Evolutionary conservation across 2,113 vertebrate species (phyloP).

Genomic region (Sorex araneus): DNA sequence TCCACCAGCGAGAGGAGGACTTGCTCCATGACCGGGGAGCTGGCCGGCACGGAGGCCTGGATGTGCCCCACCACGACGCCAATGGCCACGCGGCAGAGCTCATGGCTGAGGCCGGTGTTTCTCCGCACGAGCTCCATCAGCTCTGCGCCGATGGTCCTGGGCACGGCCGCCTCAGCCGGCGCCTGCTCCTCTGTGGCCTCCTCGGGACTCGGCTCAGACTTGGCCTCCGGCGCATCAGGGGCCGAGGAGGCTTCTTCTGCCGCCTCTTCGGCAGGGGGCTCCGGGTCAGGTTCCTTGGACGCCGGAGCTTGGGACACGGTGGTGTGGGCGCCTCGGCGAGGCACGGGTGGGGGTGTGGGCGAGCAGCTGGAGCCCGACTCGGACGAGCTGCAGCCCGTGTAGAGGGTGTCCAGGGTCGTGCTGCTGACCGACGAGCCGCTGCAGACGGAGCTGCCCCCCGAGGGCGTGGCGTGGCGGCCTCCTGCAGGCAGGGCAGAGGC

Average conservation of each 20-base stretch:
- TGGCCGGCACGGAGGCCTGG: constrained; percentile 92
- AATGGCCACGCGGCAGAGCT: constrained; percentile 96
- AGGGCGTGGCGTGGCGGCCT: constrained; percentile 66
- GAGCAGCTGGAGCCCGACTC: constrained; percentile 92
- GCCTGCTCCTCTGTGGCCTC: constrained; percentile 86
- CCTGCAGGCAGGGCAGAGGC: constrained; percentile 63
- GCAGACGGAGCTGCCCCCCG: constrained; percentile 86
- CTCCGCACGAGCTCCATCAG: constrained; percentile 97
- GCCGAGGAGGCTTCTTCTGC: not conserved
- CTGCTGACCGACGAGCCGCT: constrained; percentile 92
- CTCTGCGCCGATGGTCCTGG: constrained; percentile 94
- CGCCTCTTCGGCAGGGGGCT: constrained; percentile 71
- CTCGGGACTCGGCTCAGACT: constrained; percentile 81
- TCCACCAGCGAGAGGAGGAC: constrained; percentile 96
- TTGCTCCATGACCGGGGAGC: constrained; percentile 93
- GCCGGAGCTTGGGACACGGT: constrained; percentile 80
- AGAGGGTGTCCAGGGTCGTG: constrained; percentile 93
- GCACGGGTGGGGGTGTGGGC: constrained; percentile 95
- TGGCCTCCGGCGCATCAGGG: constrained; percentile 73
- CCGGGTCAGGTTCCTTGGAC: constrained; percentile 61
- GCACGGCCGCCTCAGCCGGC: constrained; percentile 83
- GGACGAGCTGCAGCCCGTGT: constrained; percentile 91
- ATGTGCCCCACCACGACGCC: constrained; percentile 97
- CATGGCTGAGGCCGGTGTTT: constrained; percentile 97
- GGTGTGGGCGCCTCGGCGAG: constrained; percentile 91